Percentiles rank a stretch among this genome's conserved stretches.
Evolutionary conservation across 2,113 vertebrate species (phyloP).

Genomic region (Colinus virginianus): DNA sequence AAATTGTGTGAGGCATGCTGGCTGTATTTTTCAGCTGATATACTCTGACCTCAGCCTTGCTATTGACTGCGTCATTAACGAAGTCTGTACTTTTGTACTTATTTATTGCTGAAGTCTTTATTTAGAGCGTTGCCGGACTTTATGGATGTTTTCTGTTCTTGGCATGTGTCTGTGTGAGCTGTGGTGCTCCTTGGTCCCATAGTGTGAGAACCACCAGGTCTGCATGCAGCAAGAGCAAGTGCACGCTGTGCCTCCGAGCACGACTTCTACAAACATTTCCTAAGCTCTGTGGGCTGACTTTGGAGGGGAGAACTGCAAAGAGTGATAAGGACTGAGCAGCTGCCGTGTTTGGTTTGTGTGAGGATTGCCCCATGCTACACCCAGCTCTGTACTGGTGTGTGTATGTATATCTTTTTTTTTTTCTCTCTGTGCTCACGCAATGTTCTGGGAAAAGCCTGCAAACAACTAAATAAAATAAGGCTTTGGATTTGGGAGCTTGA

Average conservation of each 20-base stretch:
- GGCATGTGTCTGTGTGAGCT: background rate
- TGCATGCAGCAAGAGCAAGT: background rate
- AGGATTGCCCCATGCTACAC: background rate
- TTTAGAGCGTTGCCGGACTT: background rate
- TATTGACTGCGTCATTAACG: background rate
- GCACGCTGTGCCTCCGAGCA: background rate
- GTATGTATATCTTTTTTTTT: background rate
- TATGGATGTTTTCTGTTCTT: background rate
- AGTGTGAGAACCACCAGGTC: background rate
- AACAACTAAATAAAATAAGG: background rate
- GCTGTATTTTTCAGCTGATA: fast-evolving
- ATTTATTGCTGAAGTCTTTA: background rate
- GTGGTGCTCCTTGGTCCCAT: background rate
- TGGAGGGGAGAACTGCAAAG: background rate
- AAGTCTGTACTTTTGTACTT: background rate
- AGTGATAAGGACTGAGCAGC: background rate
- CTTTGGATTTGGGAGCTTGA: background rate
- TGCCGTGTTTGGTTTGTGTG: fast-evolving
- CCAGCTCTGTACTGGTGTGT: fast-evolving
- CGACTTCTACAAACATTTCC: background rate
- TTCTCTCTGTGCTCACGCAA: background rate
- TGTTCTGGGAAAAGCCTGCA: background rate
- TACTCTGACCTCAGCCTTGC: background rate
- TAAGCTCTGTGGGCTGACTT: background rate
- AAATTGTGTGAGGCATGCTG: background rate